Base-by-base conservation (phyloP, 2,888 invertebrate genomes). In the Pterostichus niger region DNA sequence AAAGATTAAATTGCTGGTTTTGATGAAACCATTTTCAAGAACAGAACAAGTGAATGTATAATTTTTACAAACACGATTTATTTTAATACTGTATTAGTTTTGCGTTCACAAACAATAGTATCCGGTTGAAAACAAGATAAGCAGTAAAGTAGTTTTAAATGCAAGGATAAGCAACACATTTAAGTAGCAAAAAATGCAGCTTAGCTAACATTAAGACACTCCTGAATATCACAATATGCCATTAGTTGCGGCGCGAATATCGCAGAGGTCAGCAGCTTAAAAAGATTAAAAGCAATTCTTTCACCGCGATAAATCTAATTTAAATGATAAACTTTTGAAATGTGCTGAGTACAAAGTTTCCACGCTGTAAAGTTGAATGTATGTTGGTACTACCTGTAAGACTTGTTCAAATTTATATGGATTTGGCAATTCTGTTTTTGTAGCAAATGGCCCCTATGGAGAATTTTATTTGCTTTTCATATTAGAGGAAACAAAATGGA, bases 261-360 rank as follows among this genome's bases (percentile, higher is more conserved):
- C 49, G 6, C n/a, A 49, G 49, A 64, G 64, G 33, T 64, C 33
- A 64, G 31, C 40, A 40, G 40, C 40, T 40, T 40, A 3, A 40
- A 40, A n/a, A 64, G 64, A 64, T 64, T 64, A 64, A 61, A 61
- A 24, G 24, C 33, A 64, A 33, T 64, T 49, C 13, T 75, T 33
- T 75, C 31, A 6, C 35, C 31, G 9, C 31, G 31, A 59, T 31
- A 17, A 64, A 64, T 64, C 64, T 31, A 64, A 64, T 64, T 64
- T 31, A 31, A 64, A 64, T 31, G 59, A 59, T 59, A 59, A 59
- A 59, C 24, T 59, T 64, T 64, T 64, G 9, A 64, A 64, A 64
- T 11, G 64, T 24, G 31, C 59, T 35, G 40, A 64, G 64, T 64
- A 64, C 33, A 64, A 64, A 64, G 64, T 64, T 59, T 64, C n/a